Evolutionary conservation across 2,888 invertebrate genomes (phyloP).

Genomic region (Drosophila prostipennis): DNA sequence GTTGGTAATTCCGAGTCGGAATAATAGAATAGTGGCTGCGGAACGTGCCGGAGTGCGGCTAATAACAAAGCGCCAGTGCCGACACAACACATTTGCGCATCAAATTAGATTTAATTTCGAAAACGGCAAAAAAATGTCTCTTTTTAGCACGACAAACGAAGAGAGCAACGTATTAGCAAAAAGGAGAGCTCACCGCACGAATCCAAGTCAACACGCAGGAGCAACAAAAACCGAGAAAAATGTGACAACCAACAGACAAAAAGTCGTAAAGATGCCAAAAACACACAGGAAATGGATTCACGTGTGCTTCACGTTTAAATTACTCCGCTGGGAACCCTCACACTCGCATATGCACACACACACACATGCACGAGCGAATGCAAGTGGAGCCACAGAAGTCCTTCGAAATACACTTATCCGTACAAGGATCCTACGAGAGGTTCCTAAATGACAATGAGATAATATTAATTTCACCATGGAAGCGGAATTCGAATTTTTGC

Average conservation of each 20-base stretch:
- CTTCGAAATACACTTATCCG: conserved; percentile 26
- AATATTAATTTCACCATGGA: neutral
- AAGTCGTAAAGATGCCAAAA: conserved; percentile 53
- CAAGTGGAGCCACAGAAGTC: conserved; percentile 18
- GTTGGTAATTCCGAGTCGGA: neutral
- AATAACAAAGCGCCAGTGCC: conserved; percentile 38
- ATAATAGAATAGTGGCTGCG: conserved; percentile 1
- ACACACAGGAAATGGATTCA: conserved; percentile 67
- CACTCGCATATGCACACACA: conserved; percentile 22
- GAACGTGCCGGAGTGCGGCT: conserved; percentile 35
- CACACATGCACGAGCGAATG: conserved; percentile 27
- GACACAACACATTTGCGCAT: conserved; percentile 55
- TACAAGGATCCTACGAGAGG: conserved; percentile 31
- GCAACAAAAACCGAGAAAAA: conserved; percentile 36
- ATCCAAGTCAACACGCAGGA: conserved; percentile 25
- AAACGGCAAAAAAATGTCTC: conserved; percentile 43
- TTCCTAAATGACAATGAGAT: conserved; percentile 5
- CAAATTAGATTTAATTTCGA: conserved; percentile 67
- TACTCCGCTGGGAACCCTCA: conserved; percentile 48
- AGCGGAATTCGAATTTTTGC: conserved; percentile 10
- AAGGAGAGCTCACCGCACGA: conserved; percentile 8
- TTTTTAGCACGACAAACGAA: conserved; percentile 5
- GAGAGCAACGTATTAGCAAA: conserved; percentile 10
- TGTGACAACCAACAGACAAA: conserved; percentile 45
- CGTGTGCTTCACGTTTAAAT: conserved; percentile 54